Percentiles rank a stretch among this genome's conserved stretches.
These are phyloP conservation scores for Mesochorus sp. DNA, from an alignment of 2,888 invertebrate genomes.

Conservation along the genomic window DNA sequence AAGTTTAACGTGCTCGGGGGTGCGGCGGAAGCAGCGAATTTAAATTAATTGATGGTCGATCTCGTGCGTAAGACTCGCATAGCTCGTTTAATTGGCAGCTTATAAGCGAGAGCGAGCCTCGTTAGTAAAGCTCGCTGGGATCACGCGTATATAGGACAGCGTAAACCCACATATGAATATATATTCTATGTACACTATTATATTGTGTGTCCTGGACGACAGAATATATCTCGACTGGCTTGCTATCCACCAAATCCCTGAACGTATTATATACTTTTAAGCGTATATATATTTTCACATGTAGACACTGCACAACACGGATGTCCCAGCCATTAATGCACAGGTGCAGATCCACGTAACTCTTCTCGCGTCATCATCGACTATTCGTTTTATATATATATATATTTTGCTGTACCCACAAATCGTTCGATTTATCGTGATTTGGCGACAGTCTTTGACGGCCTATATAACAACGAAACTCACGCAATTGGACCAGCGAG, in stretches of 20 bases:
- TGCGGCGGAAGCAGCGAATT: slow-evolving; percentile 67
- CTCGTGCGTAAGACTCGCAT: slow-evolving; percentile 75
- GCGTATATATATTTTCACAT: slow-evolving; percentile 65
- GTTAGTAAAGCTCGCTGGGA: slow-evolving; percentile 71
- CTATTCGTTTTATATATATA: slow-evolving; percentile 31
- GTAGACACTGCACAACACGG: slow-evolving; percentile 1
- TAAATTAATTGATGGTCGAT: slow-evolving; percentile 79
- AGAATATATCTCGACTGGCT: too few species aligned
- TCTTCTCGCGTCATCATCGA: slow-evolving; percentile 52
- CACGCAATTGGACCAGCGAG: neutral
- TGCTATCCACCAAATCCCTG: slow-evolving; percentile 35
- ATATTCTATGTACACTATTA: slow-evolving; percentile 7
- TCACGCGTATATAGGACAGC: slow-evolving; percentile 6
- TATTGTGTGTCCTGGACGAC: neutral
- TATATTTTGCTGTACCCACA: slow-evolving; percentile 48
- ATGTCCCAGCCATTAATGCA: slow-evolving; percentile 40
- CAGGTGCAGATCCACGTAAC: slow-evolving; percentile 61
- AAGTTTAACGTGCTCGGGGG: slow-evolving; percentile 30
- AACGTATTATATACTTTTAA: slow-evolving; percentile 69
- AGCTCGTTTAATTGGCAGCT: slow-evolving; percentile 80
- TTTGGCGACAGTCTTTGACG: slow-evolving; percentile 69
- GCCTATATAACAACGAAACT: slow-evolving; percentile 73
- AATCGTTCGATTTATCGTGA: slow-evolving; percentile 69
- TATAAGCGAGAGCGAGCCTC: slow-evolving; percentile 75
- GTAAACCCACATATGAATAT: too few species aligned